A percentile compares a stretch with the other conserved stretches of the same genome.
Evolutionary conservation across 2,888 invertebrate genomes (phyloP).

Genomic region (Drosophila robusta): DNA sequence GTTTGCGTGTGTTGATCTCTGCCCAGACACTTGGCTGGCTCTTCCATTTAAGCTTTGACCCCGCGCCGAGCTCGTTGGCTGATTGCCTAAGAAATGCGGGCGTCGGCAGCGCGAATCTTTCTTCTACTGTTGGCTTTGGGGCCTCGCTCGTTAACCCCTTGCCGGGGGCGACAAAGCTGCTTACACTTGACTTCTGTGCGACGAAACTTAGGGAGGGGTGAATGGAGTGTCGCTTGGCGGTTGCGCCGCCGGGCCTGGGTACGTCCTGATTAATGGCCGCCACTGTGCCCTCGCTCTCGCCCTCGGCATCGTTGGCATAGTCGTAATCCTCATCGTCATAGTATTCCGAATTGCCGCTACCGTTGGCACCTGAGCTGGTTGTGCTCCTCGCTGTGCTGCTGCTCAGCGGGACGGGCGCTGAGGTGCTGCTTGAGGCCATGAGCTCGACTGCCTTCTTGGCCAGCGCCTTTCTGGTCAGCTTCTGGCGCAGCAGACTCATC

Average conservation of each 20-base stretch:
- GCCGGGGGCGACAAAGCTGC: slow-evolving; percentile 42
- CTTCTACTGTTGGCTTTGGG: slow-evolving; percentile 25
- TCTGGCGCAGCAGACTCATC: slow-evolving; percentile 42
- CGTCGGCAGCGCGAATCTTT: slow-evolving; percentile 19
- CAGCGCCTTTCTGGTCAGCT: slow-evolving; percentile 33
- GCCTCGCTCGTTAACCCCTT: slow-evolving; percentile 57
- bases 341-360: slow-evolving; percentile 22
- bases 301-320: slow-evolving; percentile 39
- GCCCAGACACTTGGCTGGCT: not conserved
- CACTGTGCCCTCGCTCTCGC: slow-evolving; percentile 21
- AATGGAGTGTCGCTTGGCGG: slow-evolving; percentile 48
- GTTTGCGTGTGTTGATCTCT: slow-evolving; percentile 6
- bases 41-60: slow-evolving; percentile 36
- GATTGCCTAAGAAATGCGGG: slow-evolving; percentile 36
- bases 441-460: slow-evolving; percentile 7
- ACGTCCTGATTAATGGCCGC: slow-evolving; percentile 52
- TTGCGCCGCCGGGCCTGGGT: slow-evolving; percentile 18
- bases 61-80: slow-evolving; percentile 29
- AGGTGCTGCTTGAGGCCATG: slow-evolving; percentile 15
- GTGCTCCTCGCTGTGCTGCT: slow-evolving; percentile 4
- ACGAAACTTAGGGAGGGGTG: slow-evolving; percentile 15
- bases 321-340: slow-evolving; percentile 49
- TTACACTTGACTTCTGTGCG: slow-evolving; percentile 25
- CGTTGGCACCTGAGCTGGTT: slow-evolving; percentile 12
- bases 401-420: slow-evolving; percentile 2